Base-by-base conservation (phyloP, 1,140 invertebrate genomes). In the Brachionus paranguensis region DNA sequence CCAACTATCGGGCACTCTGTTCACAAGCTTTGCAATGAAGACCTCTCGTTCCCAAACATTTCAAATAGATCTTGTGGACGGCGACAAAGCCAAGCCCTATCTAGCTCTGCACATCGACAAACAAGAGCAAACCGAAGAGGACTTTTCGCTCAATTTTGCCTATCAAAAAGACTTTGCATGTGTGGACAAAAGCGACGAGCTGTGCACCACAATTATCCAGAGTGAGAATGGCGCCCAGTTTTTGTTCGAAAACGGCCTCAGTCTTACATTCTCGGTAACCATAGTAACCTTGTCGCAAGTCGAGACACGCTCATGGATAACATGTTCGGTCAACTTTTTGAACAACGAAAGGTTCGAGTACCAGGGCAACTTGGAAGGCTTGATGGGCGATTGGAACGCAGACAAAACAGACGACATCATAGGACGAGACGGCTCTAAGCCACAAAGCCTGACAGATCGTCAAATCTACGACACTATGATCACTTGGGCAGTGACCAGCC, bases 201-300 rank as follows among this genome's bases (percentile, higher is more conserved):
- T 33, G 14, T 81, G 78, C 33, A 68, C 78, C n/a, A 81, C 78
- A 37, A 29, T 81, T 1, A 43, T 81, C 3, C 78, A 81, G 37
- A 68, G 2, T n/a, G 37, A 41, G 41, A 37, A 8, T 27, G 33
- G 41, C 24, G 53, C 37, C 17, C 64, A 60, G 24, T 68, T 81
- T 37, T 81, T 81, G 43, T 81, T 81, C 29, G 37, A 81, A 0
- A 81, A 81, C 20, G 78, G 78, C 14, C 33, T 81, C n/a, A 68
- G 78, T 64, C 12, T 81, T 2, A 27, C 6, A 8, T 81, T 81
- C 7, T 41, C 20, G 8, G 37, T 64, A 14, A 43, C 50, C 20
- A 60, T 17, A 41, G 53, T 81, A 11, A 5, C 14, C 20, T 3
- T 68, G 1, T 41, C 33, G 0, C 17, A 8, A 68, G 53, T 41